Percentiles rank a stretch among this genome's conserved stretches.
These are phyloP conservation scores for Melanophora roralis DNA, from an alignment of 2,888 invertebrate species.

Conservation along the genomic window DNA sequence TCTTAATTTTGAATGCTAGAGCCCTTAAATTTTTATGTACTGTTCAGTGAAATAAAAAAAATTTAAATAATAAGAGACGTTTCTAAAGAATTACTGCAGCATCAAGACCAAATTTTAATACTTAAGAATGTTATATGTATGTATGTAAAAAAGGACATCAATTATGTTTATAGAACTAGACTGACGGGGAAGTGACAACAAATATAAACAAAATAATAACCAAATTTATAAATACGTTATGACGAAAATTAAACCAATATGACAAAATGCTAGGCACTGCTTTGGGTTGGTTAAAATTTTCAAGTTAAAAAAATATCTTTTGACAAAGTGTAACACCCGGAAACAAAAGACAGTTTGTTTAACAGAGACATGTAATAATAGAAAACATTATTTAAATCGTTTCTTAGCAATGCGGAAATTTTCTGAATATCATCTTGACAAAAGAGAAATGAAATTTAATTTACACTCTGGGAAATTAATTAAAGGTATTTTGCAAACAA, in stretches of 20 bases:
- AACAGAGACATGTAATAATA: slow-evolving; percentile 20
- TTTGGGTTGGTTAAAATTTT: background rate
- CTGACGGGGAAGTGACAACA: background rate
- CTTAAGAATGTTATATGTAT: too few species aligned
- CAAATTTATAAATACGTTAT: too few species aligned
- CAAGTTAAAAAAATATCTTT: slow-evolving; percentile 14
- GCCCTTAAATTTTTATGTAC: too few species aligned
- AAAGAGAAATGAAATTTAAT: background rate
- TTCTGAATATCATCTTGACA: slow-evolving; percentile 10
- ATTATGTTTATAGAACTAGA: slow-evolving; percentile 42
- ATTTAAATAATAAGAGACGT: too few species aligned
- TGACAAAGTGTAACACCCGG: slow-evolving; percentile 1
- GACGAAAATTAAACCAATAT: background rate
- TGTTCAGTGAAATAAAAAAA: too few species aligned
- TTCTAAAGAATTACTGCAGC: too few species aligned
- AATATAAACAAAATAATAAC: slow-evolving; percentile 42
- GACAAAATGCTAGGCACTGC: background rate
- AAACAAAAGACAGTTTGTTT: slow-evolving; percentile 9
- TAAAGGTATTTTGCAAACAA: too few species aligned
- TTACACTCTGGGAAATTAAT: background rate
- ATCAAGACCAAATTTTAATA: too few species aligned
- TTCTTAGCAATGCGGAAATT: slow-evolving; percentile 26
- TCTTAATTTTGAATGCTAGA: too few species aligned
- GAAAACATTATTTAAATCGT: slow-evolving; percentile 26
- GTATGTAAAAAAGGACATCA: slow-evolving; percentile 41